These are phyloP conservation scores for Penaeus indicus DNA, from an alignment of 1,140 invertebrate species.

Conservation along the genomic window DNA sequence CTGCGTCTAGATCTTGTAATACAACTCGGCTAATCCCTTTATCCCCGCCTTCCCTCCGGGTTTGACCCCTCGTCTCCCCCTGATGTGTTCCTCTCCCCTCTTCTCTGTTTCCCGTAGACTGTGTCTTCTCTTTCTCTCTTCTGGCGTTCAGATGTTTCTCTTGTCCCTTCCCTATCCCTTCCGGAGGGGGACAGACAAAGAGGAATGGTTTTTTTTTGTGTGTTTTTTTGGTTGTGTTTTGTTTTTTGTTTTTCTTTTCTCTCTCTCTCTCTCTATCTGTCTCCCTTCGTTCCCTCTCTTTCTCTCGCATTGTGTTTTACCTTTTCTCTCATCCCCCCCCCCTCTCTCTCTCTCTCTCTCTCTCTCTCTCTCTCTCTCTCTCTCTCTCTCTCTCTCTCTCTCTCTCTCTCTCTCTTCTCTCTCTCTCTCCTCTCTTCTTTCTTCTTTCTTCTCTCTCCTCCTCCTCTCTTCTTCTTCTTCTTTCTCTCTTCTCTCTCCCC, in stretches of 20 bases:
- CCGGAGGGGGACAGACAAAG: slow-evolving; percentile 2
- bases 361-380: slow-evolving; percentile 19
- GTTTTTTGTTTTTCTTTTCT: slow-evolving; percentile 8
- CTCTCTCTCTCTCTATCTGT: no score
- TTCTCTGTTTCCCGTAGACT: background rate
- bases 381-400: slow-evolving; percentile 15
- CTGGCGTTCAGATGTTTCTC: background rate
- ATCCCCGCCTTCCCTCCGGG: no score
- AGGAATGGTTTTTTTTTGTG: background rate
- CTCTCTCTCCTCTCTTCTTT: background rate
- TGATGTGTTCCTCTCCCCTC: background rate
- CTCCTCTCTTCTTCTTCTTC: background rate
- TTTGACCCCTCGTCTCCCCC: no score
- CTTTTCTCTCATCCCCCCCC: background rate
- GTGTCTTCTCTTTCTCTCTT: background rate
- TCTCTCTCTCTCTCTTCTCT: background rate
- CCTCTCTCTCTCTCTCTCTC: background rate
- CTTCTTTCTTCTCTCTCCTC: background rate
- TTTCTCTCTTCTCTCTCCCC: background rate
- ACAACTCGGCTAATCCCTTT: no score
- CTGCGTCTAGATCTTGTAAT: no score
- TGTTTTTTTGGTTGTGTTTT: background rate
- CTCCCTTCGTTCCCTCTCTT: background rate
- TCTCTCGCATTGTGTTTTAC: background rate
- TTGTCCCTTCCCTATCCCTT: slow-evolving; percentile 2